Evolutionary conservation across 2,113 vertebrate genomes (phyloP), one percentile per base, ranked within the genome.

Genomic region (Piprites chloris): DNA sequence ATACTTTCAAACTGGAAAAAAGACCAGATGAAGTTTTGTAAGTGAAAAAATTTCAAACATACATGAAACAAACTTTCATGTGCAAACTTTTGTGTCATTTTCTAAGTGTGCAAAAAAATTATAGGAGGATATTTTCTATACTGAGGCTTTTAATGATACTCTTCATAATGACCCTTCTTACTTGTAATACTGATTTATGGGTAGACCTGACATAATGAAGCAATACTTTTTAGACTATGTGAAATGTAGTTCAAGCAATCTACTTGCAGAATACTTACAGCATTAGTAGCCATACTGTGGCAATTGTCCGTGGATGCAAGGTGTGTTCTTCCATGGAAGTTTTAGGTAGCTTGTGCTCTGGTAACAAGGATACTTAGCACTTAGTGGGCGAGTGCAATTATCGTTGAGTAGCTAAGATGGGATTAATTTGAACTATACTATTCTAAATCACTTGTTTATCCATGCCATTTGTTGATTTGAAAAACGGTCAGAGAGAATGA

Each of bases 381-480:
- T 3, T 15, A 33, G 23, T 12, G 21, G 53, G 19, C 33, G 42
- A 0, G 0, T 66, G 41, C n/a, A 52, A 0, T 89, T 80, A 61
- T 27, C 58, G 28, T 26, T 12, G 53, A 78, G 61, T 71, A 87
- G 37, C 50, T 75, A 49, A 91, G 27, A 33, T 3, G 37, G 19
- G 16, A 58, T 58, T 66, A 35, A 52, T 73, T 76, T 32, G 46
- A 41, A n/a, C n/a, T 4, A 11, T 37, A 28, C 14, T 33, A 11
- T 65, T 68, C 27, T 27, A 37, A 66, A 37, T 73, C 66, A 32
- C 47, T 87, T 80, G 9, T 58, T 78, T 50, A 50, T 5, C 93
- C 17, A 18, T 52, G 35, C 16, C 5, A 27, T 71, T 93, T 85
- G 28, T 66, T 46, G 28, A 74, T 63, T 59, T 68, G 21, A 32